A percentile compares a stretch with the other conserved stretches of the same genome.
Conservation (phyloP, 2,113 vertebrate species). For the Cebus imitator region DNA sequence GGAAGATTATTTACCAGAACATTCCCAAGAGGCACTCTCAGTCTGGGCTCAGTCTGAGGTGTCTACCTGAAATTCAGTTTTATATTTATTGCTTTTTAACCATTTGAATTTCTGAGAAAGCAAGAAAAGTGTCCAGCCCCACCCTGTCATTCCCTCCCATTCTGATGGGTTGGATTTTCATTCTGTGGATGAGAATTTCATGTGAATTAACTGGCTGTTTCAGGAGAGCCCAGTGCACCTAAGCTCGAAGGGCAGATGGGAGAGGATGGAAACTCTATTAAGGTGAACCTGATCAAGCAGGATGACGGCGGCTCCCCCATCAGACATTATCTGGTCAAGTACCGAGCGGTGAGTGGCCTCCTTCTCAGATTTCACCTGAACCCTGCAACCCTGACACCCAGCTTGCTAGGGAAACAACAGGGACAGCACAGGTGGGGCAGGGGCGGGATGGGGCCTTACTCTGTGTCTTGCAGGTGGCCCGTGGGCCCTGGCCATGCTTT, state of each 20-base stretch:
- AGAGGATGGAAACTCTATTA: slow-evolving; percentile 93
- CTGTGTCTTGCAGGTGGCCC: too few species aligned
- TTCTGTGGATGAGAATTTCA: not conserved
- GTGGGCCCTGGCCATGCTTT: not conserved
- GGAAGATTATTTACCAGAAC: not conserved
- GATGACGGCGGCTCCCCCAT: slow-evolving; percentile 97
- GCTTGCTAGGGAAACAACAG: too few species aligned
- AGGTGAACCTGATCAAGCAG: slow-evolving; percentile 93
- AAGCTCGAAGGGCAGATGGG: slow-evolving; percentile 92
- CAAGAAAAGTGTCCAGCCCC: slow-evolving; percentile 17
- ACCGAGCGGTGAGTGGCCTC: slow-evolving; percentile 92
- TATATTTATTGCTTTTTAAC: not conserved
- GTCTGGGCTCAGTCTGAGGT: not conserved
- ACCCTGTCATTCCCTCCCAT: not conserved
- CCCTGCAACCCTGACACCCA: not conserved
- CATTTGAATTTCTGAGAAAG: slow-evolving; percentile 59
- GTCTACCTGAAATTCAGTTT: not conserved
- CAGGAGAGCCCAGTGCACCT: slow-evolving; percentile 96
- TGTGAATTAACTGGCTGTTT: slow-evolving; percentile 59
- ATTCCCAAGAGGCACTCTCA: not conserved
- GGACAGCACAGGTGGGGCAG: not conserved
- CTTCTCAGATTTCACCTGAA: accelerated
- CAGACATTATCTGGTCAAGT: slow-evolving; percentile 94
- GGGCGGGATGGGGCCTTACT: not conserved
- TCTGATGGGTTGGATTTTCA: not conserved